Base-by-base conservation (phyloP, 2,113 vertebrate species). In the Rhegmatorhina hoffmannsi region DNA sequence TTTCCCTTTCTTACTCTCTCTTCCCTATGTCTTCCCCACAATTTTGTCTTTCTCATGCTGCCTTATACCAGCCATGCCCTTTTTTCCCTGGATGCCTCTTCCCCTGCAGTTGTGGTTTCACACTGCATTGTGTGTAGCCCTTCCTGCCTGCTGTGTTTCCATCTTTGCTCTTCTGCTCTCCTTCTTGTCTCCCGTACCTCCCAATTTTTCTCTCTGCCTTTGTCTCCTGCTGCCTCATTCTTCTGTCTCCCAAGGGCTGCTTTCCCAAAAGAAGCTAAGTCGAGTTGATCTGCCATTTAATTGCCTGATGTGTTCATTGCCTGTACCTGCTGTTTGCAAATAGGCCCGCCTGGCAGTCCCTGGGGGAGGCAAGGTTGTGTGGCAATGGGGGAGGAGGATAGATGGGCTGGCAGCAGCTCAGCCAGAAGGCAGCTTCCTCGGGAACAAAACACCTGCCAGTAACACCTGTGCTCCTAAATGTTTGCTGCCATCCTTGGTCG, bases 231-330 rank as follows among this genome's bases (percentile, higher is more conserved):
- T 74, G 72, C 87, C 77, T 75, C 33, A 58, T 95, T 93, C 92
- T 95, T 94, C 84, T 68, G n/a, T 88, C 81, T 95, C 92, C 93
- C 87, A 94, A 92, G 31, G 73, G 92, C 89, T 97, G 86, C 91
- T 96, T 96, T 97, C 96, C 94, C 94, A 82, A 60, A 80, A 94
- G 96, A 92, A 97, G 92, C 92, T 94, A 97, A 97, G 92, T 95
- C 56, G 73, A 96, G 97, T 94, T 95, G 94, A 96, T 96, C 93
- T 97, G 91, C 95, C 92, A 92, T 96, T 97, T 98, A 97, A 97
- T 97, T 96, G 92, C 94, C 95, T 95, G 84, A 92, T 94, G 89
- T 97, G 95, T 94, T 96, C 95, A 95, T 93, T 83, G 95, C 94
- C 91, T 83, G 56, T 25, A 74, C 68, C 86, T 94, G 91, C 90